Base-by-base conservation (phyloP, 2,888 invertebrate genomes). In the Spisula subtruncata region DNA sequence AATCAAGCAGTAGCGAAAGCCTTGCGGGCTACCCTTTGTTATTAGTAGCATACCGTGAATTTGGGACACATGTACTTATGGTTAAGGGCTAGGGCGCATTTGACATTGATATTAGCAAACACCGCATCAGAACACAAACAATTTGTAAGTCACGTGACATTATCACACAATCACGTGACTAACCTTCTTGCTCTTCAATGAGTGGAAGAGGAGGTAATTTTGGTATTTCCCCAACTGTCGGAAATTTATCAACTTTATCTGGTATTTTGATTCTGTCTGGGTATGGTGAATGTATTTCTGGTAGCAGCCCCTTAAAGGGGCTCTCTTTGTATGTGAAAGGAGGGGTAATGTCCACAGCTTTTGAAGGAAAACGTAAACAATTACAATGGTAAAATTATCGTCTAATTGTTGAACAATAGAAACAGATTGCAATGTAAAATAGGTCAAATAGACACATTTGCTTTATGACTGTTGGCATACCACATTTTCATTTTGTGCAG, bases 121-220 rank as follows among this genome's bases (percentile, higher is more conserved):
- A 75, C 75, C 1, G 35, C 35, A 75, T 12, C 75, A 75, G 75
- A n/a, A 32, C 35, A 75, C 32, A 75, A 35, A 75, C 32, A 75
- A 25, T 41, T 32, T 25, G 79, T 85, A 54, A 85, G 79, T 85
- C 85, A 85, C 80, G 85, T 85, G 85, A 79, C 80, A 51, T 54
- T 85, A 85, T 29, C n/a, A 85, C 54, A 84, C 41, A 85, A 56
- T 85, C 85, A 85, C 85, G 80, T 85, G 85, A 85, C 56, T 56
- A 86, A 92, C 92, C 92, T 92, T 92, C 92, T 92, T 92, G 92
- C 60, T 92, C 92, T 87, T 84, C 90, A 81, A 92, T 91, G 81
- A 89, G 90, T 54, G 92, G 92, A 82, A 92, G 80, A 46, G 92
- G 92, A 83, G 92, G 92, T 86, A 92, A 83, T 86, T 91, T 91